Conservation (phyloP, 2,888 invertebrate species). For the Lepidochrysops patricia region DNA sequence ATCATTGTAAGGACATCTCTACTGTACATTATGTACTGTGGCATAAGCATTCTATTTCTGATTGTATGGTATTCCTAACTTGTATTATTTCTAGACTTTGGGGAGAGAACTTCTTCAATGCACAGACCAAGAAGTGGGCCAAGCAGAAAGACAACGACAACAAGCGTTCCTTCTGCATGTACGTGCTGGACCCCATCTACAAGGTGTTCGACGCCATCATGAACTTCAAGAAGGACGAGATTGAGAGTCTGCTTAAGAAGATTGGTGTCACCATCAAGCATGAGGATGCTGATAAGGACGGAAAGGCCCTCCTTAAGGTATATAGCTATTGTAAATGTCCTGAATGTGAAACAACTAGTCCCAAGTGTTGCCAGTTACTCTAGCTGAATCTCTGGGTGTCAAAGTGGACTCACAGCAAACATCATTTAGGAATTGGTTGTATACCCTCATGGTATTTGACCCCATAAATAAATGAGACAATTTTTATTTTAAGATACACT, state of each 20-base stretch:
- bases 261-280: conserved; percentile 92
- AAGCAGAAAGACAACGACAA: conserved; percentile 92
- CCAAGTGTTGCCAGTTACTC: conserved; percentile 67
- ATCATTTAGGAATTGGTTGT: conserved; percentile 65
- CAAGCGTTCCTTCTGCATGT: conserved; percentile 99
- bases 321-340: neutral
- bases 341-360: conserved; percentile 44
- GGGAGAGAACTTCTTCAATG: conserved; percentile 99
- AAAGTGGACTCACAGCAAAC: conserved; percentile 61
- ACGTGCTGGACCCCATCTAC: conserved; percentile 98
- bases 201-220: conserved; percentile 88
- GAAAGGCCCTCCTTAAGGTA: conserved; percentile 95
- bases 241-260: conserved; percentile 89
- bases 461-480: conserved; percentile 61
- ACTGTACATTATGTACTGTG: no score
- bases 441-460: conserved; percentile 37
- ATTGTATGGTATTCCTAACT: conserved; percentile 9
- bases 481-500: neutral
- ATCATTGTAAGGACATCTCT: neutral
- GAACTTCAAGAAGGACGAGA: conserved; percentile 97
- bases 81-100: conserved; percentile 82
- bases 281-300: conserved; percentile 97
- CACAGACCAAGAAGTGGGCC: conserved; percentile 98
- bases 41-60: neutral
- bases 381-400: conserved; percentile 63